Evolutionary conservation across 64 coral and sea anemone genomes (phyloP), one percentile per base, ranked within the genome.

Genomic region (Montipora capricornis): DNA sequence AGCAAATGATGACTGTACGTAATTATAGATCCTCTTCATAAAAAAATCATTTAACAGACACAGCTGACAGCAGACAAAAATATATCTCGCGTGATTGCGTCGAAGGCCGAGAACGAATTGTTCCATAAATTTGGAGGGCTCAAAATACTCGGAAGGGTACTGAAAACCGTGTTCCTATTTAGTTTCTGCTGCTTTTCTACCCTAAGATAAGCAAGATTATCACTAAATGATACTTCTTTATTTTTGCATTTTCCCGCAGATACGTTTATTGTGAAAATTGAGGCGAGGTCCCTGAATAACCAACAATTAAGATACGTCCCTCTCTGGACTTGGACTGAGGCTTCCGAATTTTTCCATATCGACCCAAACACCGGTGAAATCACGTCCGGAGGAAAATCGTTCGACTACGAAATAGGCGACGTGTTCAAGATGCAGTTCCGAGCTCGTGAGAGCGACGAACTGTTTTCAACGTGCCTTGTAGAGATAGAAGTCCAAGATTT

Each of bases 401-500:
- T 98, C 8, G 96, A 98, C 46, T 87, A 92, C 20, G 96, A 98
- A 75, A 26, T 52, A 13, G 44, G 17, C 8, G 45, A 50, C 19
- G 5, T 55, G 2, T 98, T 95, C 15, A 76, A 73, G 15, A 71
- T 98, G 45, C 90, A 93, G 47, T 84, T 98, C 52, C 52, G 71
- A 51, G 96, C 96, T 4, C 15, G 47, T 0, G 96, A 98, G 48
- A 80, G 59, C 22, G 44, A 70, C 7, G 22, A 59, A 1, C 49
- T 88, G 0, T 88, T 88, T 59, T 80, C 74, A 22, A 93, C 92
- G 14, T 93, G 92, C 19, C 92, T 90, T 51, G 93, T 95, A n/a
- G 58, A 87, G 14, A 62, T 98, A n/a, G 64, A 52, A 1, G 82
- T 98, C 50, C 48, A 80, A 1, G 94, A 98, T 70, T 91, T 95